These are phyloP conservation scores for Chlorospingus semifuscus DNA, from an alignment of 2,797 vertebrate species.

Conservation along the genomic window DNA sequence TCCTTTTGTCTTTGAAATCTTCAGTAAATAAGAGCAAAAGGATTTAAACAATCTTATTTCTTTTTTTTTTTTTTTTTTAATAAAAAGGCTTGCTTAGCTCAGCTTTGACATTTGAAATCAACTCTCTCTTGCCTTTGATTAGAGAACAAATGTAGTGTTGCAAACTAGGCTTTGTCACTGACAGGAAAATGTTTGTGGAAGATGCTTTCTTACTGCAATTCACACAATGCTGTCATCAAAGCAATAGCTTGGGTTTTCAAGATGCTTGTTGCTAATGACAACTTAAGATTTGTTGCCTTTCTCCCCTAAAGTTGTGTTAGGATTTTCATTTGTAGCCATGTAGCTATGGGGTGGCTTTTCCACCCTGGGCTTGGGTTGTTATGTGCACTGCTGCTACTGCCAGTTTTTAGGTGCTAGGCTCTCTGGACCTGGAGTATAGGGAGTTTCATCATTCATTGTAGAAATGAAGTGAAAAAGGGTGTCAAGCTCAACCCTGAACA, in stretches of 20 bases:
- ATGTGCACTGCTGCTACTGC: rapidly evolving
- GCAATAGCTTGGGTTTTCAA: background rate
- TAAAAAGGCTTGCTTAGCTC: background rate
- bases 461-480: background rate
- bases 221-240: background rate
- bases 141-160: background rate
- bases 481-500: background rate
- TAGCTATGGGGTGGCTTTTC: rapidly evolving
- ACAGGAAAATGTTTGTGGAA: background rate
- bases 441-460: background rate
- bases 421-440: background rate
- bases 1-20: background rate
- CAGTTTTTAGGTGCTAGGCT: rapidly evolving
- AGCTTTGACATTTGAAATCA: background rate
- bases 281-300: background rate
- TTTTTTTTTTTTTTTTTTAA: background rate
- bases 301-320: background rate
- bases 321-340: rapidly evolving
- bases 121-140: background rate
- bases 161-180: background rate
- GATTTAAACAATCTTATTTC: background rate
- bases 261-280: background rate
- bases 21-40: background rate
- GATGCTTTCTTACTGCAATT: background rate
- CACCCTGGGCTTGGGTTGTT: background rate